Evolutionary conservation across 2,888 invertebrate genomes (phyloP).

Genomic region (Hyppa rectilinea): DNA sequence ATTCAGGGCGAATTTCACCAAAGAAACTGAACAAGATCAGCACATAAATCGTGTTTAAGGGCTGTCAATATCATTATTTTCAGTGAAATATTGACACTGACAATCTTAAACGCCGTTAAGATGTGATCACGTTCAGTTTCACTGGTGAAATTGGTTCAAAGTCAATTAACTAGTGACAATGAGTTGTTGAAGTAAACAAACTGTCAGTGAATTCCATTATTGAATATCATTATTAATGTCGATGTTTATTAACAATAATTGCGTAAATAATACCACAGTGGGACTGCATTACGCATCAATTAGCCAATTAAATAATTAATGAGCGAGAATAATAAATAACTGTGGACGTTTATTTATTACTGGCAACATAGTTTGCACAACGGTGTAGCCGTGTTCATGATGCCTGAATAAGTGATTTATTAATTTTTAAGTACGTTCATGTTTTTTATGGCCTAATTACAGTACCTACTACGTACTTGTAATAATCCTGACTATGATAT

Average conservation of each 20-base stretch:
- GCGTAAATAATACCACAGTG: constrained; percentile 56
- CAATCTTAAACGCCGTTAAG: too few relatives aligned
- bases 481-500: too few relatives aligned
- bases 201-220: constrained; percentile 42
- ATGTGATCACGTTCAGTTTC: too few relatives aligned
- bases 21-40: too few relatives aligned
- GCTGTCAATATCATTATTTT: too few relatives aligned
- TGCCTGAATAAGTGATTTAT: constrained; percentile 50
- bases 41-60: too few relatives aligned
- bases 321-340: constrained; percentile 67
- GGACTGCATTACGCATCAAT: constrained; percentile 71
- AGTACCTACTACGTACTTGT: not conserved
- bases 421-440: constrained; percentile 22
- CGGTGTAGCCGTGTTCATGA: constrained; percentile 8
- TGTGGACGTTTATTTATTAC: constrained; percentile 63
- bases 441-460: constrained; percentile 5
- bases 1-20: too few relatives aligned
- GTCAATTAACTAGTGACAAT: too few relatives aligned
- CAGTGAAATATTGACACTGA: too few relatives aligned
- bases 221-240: constrained; percentile 50
- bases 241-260: constrained; percentile 52
- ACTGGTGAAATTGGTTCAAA: too few relatives aligned
- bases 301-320: constrained; percentile 74
- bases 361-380: constrained; percentile 33
- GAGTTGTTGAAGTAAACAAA: constrained; percentile 1